A percentile compares a stretch with the other conserved stretches of the same genome.
phyloP scores from a whole-genome alignment of 92 coral and sea anemone species.

The Heliopora coerulea region DNA sequence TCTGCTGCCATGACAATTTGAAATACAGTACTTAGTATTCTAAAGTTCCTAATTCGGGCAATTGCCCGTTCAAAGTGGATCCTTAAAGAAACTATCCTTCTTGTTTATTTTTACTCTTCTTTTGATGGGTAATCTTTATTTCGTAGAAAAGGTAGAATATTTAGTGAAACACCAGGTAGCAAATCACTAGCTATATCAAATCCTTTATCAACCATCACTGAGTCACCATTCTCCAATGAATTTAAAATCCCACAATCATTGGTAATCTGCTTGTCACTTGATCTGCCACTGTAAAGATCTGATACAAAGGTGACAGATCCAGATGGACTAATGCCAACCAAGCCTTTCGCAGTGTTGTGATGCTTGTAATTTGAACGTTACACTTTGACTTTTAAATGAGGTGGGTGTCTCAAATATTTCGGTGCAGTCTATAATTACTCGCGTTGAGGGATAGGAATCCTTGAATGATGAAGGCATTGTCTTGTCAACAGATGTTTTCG shows the following conservation, averaged over 20 bases:
- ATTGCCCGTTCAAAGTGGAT: conserved; percentile 68
- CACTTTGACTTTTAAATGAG: conserved; percentile 63
- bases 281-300: conserved; percentile 63
- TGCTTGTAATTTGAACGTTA: conserved; percentile 53
- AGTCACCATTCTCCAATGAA: conserved; percentile 53
- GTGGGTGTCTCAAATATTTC: conserved; percentile 60
- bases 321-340: conserved; percentile 61
- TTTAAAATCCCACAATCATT: conserved; percentile 55
- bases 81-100: conserved; percentile 54
- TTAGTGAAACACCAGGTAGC: conserved; percentile 47
- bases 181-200: conserved; percentile 22
- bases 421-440: conserved; percentile 62
- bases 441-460: conserved; percentile 49
- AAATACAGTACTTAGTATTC: conserved; percentile 46
- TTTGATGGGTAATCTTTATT: conserved; percentile 51
- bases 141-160: conserved; percentile 55
- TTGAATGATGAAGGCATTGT: conserved; percentile 56
- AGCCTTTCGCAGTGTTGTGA: conserved; percentile 60
- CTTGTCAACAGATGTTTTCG: conserved; percentile 43
- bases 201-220: conserved; percentile 59
- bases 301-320: conserved; percentile 64
- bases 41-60: conserved; percentile 50
- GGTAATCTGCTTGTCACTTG: conserved; percentile 67
- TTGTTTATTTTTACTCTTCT: conserved; percentile 54
- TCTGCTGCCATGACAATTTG: conserved; percentile 65